phyloP scores from a whole-genome alignment of 2,888 invertebrate species.

The Calliopum simillimum region DNA sequence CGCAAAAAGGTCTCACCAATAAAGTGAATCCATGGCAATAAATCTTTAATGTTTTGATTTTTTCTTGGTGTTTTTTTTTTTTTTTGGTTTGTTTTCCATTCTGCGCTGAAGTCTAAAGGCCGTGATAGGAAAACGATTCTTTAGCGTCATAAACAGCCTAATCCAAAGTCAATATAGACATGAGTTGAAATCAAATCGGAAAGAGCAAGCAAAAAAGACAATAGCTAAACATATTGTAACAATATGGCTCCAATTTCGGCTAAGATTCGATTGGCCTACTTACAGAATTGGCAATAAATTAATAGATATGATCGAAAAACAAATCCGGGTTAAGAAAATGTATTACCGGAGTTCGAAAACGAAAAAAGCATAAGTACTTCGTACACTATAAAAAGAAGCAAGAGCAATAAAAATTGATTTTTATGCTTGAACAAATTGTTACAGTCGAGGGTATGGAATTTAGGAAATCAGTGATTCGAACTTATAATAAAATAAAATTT shows the following conservation, averaged over 20 bases:
- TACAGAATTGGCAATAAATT: conserved; percentile 4
- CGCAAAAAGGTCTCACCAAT: too few relatives aligned
- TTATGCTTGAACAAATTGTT: too few relatives aligned
- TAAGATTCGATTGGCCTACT: not conserved
- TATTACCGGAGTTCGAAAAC: not conserved
- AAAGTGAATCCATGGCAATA: too few relatives aligned
- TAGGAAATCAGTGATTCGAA: too few relatives aligned
- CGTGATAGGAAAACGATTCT: not conserved
- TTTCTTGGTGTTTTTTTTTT: too few relatives aligned
- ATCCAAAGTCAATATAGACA: conserved; percentile 10
- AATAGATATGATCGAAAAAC: not conserved
- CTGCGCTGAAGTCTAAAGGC: too few relatives aligned
- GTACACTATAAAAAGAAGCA: not conserved
- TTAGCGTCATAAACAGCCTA: not conserved
- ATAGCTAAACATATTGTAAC: not conserved
- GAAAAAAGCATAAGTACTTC: not conserved
- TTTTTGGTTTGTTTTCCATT: too few relatives aligned
- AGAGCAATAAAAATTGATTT: too few relatives aligned
- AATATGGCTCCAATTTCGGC: not conserved
- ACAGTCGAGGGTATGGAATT: too few relatives aligned
- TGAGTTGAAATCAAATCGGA: not conserved
- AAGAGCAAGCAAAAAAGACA: too few relatives aligned
- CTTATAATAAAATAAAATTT: too few relatives aligned
- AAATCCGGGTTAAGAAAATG: not conserved
- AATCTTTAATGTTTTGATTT: too few relatives aligned